Base-by-base conservation (phyloP, 1,140 invertebrate species). In the Eupristina koningsbergeri region DNA sequence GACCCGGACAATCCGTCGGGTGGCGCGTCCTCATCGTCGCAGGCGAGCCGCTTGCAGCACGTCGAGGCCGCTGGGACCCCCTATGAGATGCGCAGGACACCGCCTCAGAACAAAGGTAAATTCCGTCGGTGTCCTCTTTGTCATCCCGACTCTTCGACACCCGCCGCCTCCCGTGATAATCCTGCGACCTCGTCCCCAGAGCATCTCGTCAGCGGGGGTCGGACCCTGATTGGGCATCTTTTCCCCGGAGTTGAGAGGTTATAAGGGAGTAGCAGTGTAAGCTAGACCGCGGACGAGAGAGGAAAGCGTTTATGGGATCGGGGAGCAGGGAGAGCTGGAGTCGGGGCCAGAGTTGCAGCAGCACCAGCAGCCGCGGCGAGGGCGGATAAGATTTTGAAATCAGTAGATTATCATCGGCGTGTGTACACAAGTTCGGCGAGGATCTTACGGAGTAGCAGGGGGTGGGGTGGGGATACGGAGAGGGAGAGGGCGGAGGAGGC, bases 61-160 rank as follows among this genome's bases (percentile, higher is more conserved):
- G 89, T 58, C 88, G 89, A 91, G 89, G 89, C 88, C 89, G 29
- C 31, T 45, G 73, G 61, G 45, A 31, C 87, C 87, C 86, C 87
- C 87, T 91, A 88, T 92, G 92, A 92, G 83, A 93, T 93, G 92
- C 91, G 91, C 86, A 92, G 90, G 71, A 91, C 91, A 91, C 90
- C 90, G 90, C 90, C 90, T 85, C 90, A 91, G 86, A 91, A 91
- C 89, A 92, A 92, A 92, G 89, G 91, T 92, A 76, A 89, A 84
- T 41, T 34, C 41, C 26, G 69, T 26, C 53, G 53, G 22, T 45
- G 41, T 45, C 41, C 11, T 5, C 41, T 11, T 45, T 45, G 5
- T 11, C 11, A 11, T 7, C 41, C n/a, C n/a, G n/a, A n/a, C 45
- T 2, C 11, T 47, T 22, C 73, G 45, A n/a, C 29, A 9, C 39